phyloP scores from a whole-genome alignment of 2,797 vertebrate genomes.

The Leucoraja ocellata region DNA sequence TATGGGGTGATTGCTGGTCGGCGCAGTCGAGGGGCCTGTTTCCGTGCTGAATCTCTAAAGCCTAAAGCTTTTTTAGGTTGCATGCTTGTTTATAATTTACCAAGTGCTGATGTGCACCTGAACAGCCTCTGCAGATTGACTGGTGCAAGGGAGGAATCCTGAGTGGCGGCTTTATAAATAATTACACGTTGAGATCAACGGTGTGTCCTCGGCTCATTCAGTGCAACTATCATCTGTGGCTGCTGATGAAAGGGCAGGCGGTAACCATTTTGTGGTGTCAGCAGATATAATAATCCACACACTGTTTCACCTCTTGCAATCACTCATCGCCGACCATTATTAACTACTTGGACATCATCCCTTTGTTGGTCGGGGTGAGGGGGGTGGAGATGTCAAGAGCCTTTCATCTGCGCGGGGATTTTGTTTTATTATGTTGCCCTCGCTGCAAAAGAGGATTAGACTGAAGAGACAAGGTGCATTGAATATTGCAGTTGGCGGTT shows the following conservation, averaged over 20 bases:
- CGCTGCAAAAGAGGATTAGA: not conserved
- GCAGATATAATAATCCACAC: constrained; percentile 19
- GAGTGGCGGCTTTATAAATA: not conserved
- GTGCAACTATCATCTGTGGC: not conserved
- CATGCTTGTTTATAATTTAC: no score
- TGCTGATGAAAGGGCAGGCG: not conserved
- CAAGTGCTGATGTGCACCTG: not conserved
- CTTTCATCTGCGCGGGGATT: not conserved
- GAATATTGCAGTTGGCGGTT: not conserved
- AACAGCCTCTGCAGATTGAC: not conserved
- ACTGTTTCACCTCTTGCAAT: not conserved
- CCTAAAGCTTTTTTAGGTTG: not conserved
- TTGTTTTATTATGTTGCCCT: not conserved
- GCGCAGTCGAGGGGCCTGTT: no score
- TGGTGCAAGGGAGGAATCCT: not conserved
- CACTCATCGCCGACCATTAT: not conserved
- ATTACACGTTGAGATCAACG: not conserved
- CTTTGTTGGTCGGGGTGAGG: not conserved
- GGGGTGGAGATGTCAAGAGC: not conserved
- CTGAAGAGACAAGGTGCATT: not conserved
- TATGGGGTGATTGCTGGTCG: no score
- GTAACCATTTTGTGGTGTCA: constrained; percentile 6
- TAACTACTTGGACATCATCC: not conserved
- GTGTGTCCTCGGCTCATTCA: not conserved
- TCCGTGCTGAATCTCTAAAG: not conserved